Conservation (phyloP, 2,113 vertebrate species). For the Amphilophus citrinellus region DNA sequence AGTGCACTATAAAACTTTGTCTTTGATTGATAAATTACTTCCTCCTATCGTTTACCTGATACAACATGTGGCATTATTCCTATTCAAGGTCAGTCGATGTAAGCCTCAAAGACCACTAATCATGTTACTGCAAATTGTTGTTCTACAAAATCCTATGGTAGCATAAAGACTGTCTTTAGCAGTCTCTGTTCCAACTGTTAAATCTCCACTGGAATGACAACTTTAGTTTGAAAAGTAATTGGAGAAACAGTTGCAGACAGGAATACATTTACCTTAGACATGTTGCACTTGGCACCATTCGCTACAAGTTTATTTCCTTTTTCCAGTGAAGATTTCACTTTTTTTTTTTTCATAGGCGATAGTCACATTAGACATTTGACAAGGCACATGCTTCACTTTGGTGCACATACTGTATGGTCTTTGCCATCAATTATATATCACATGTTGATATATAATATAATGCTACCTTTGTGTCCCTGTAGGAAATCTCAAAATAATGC, state of each 20-base stretch:
- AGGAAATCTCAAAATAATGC: neutral
- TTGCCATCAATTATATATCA: neutral
- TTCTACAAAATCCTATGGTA: neutral
- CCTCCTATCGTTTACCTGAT: neutral
- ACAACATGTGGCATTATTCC: neutral
- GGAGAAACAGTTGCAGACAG: neutral
- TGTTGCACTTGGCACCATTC: neutral
- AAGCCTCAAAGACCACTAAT: neutral
- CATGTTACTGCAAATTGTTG: neutral
- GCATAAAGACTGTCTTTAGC: neutral
- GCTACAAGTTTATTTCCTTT: neutral
- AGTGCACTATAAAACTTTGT: neutral
- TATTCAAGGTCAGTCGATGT: neutral
- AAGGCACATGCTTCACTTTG: neutral
- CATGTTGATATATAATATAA: neutral
- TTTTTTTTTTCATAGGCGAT: neutral
- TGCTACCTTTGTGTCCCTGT: neutral
- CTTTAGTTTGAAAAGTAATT: conserved; percentile 1
- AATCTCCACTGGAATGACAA: neutral
- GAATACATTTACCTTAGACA: neutral
- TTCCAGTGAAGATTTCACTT: neutral
- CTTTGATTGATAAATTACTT: neutral
- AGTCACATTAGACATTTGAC: neutral
- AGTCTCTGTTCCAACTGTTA: neutral
- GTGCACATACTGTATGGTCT: neutral